Percentiles rank a stretch among this genome's conserved stretches.
Conservation (phyloP, 2,888 invertebrate genomes). For the Chrysolina americana region DNA sequence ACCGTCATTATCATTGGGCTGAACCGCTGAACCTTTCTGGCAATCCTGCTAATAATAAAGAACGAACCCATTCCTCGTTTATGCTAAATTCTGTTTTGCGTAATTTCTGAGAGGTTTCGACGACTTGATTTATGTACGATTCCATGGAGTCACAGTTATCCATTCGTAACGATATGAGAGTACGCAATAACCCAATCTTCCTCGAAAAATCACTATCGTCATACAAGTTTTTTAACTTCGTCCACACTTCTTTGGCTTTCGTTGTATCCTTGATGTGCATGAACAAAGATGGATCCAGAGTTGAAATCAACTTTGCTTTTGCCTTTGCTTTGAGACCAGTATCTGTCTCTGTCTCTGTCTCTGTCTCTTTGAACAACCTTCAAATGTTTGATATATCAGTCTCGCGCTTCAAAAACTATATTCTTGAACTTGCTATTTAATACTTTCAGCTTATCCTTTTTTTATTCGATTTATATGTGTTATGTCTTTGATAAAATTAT, state of each 20-base stretch:
- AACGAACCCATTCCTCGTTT: slow-evolving; percentile 27
- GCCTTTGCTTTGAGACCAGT: too few species aligned
- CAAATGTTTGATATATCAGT: too few species aligned
- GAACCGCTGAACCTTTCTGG: slow-evolving; percentile 46
- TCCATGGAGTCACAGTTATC: slow-evolving; percentile 54
- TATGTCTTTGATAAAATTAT: too few species aligned
- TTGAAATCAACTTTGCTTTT: too few species aligned
- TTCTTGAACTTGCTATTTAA: too few species aligned
- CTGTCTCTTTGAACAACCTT: too few species aligned
- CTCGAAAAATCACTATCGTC: slow-evolving; percentile 49
- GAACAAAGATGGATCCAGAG: slow-evolving; percentile 37
- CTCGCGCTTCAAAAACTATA: too few species aligned
- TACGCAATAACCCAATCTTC: slow-evolving; percentile 48
- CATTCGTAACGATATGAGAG: slow-evolving; percentile 50
- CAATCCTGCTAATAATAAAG: slow-evolving; percentile 49
- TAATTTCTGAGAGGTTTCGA: slow-evolving; percentile 51
- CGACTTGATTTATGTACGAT: slow-evolving; percentile 56
- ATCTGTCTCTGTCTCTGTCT: too few species aligned
- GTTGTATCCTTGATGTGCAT: slow-evolving; percentile 52
- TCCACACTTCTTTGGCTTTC: slow-evolving; percentile 44
- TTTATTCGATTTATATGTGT: too few species aligned
- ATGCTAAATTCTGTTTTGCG: slow-evolving; percentile 49
- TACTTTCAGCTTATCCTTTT: too few species aligned
- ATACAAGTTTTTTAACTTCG: slow-evolving; percentile 44
- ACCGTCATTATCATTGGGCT: too few species aligned